Evolutionary conservation across 1,140 invertebrate species (phyloP).

Genomic region (Elysia chlorotica): DNA sequence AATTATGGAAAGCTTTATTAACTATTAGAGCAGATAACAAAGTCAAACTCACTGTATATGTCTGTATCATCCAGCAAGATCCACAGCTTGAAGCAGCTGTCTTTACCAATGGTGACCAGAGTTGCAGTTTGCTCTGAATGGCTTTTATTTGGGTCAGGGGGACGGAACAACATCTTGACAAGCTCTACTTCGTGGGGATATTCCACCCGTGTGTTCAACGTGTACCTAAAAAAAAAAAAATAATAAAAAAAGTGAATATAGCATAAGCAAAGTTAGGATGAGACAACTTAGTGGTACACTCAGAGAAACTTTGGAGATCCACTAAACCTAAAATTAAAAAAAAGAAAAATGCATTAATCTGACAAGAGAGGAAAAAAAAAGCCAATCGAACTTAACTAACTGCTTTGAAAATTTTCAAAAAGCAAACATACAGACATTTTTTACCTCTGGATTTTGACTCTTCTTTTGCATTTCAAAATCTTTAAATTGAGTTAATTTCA

Average conservation of each 20-base stretch:
- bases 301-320: background rate
- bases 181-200: constrained; percentile 73
- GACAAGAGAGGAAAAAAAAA: no score
- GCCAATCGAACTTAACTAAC: no score
- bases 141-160: constrained; percentile 32
- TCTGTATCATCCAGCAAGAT: constrained; percentile 64
- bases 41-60: constrained; percentile 56
- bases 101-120: constrained; percentile 71
- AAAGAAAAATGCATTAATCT: no score
- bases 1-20: no score
- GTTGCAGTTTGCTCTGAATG: constrained; percentile 60
- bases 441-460: no score
- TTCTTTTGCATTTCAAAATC: no score
- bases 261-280: background rate
- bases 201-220: constrained; percentile 76
- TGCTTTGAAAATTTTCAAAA: no score
- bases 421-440: no score
- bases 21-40: no score
- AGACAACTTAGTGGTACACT: background rate
- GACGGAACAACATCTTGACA: constrained; percentile 70
- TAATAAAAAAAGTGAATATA: background rate
- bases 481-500: no score
- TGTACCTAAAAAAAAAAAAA: constrained; percentile 66
- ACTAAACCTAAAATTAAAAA: background rate
- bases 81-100: constrained; percentile 79